Evolutionary conservation across 2,113 vertebrate genomes (phyloP).

Genomic region (Megalops atlanticus): DNA sequence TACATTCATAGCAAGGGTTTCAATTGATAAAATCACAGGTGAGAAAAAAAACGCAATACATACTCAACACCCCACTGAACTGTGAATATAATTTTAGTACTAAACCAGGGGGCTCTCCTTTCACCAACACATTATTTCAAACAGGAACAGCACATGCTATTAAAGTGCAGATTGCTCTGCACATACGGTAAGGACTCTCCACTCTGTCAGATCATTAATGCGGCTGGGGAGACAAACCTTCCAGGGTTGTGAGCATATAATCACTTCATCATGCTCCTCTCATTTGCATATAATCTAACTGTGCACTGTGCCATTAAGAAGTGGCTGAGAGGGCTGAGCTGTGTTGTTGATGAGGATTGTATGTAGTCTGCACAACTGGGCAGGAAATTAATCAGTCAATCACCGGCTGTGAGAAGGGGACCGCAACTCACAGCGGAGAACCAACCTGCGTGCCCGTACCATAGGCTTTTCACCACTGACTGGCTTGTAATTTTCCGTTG

Average conservation of each 20-base stretch:
- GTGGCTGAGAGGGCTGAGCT: constrained; percentile 32
- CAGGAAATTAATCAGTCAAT: constrained; percentile 57
- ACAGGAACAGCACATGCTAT: background rate
- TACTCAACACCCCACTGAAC: background rate
- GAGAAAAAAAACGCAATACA: background rate
- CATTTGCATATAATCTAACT: constrained; percentile 71
- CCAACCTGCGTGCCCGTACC: background rate
- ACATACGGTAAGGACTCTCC: background rate
- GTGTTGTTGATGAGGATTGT: constrained; percentile 44
- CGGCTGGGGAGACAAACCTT: background rate
- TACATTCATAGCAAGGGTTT: background rate
- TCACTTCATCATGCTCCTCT: constrained; percentile 54
- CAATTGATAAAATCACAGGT: background rate
- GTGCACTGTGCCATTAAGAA: constrained; percentile 60
- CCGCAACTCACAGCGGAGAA: background rate
- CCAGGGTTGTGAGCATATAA: constrained; percentile 45
- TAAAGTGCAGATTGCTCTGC: background rate
- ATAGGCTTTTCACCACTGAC: background rate
- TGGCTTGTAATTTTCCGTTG: background rate
- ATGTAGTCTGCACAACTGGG: constrained; percentile 52
- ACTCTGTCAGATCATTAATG: constrained; percentile 64
- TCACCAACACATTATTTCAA: background rate
- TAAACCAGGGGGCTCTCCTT: background rate
- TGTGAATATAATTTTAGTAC: background rate
- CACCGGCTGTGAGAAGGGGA: constrained; percentile 15